These are phyloP conservation scores for Ypsolopha sequella DNA, from an alignment of 2,888 invertebrate species.

Conservation along the genomic window DNA sequence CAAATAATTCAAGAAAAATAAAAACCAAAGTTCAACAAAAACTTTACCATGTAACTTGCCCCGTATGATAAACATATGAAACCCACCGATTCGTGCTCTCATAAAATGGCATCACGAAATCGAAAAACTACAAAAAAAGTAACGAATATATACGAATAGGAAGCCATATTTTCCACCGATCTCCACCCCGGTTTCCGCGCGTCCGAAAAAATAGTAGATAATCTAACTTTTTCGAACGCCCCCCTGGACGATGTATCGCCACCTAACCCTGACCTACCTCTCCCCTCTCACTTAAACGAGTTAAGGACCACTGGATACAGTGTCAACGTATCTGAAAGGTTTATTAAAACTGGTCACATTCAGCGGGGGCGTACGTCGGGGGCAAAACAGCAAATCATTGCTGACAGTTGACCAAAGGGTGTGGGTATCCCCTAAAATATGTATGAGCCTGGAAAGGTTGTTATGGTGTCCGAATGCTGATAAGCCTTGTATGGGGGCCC, in stretches of 20 bases:
- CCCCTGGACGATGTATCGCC: constrained; percentile 38
- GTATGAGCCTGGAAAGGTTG: constrained; percentile 65
- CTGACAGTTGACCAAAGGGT: constrained; percentile 71
- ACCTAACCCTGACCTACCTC: constrained; percentile 18
- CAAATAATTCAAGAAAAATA: too few species aligned
- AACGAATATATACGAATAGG: constrained; percentile 54
- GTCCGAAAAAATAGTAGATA: constrained; percentile 67
- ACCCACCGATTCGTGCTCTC: constrained; percentile 8
- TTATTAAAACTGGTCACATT: constrained; percentile 21
- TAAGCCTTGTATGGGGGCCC: constrained; percentile 62
- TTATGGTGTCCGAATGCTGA: constrained; percentile 72
- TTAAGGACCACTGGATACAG: constrained; percentile 6
- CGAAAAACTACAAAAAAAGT: constrained; percentile 35
- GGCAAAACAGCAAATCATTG: constrained; percentile 67
- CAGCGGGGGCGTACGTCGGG: constrained; percentile 52
- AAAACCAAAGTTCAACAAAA: too few species aligned
- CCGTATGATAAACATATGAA: neutral
- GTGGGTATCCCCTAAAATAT: constrained; percentile 64
- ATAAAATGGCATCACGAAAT: constrained; percentile 14
- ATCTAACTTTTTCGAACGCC: constrained; percentile 65
- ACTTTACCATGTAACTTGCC: too few species aligned
- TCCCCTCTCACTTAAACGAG: constrained; percentile 6
- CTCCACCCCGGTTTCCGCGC: constrained; percentile 55
- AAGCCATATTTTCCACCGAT: constrained; percentile 65
- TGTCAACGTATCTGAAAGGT: constrained; percentile 12